These are phyloP conservation scores for Rhodinocichla rosea DNA, from an alignment of 2,113 vertebrate genomes.

Conservation along the genomic window DNA sequence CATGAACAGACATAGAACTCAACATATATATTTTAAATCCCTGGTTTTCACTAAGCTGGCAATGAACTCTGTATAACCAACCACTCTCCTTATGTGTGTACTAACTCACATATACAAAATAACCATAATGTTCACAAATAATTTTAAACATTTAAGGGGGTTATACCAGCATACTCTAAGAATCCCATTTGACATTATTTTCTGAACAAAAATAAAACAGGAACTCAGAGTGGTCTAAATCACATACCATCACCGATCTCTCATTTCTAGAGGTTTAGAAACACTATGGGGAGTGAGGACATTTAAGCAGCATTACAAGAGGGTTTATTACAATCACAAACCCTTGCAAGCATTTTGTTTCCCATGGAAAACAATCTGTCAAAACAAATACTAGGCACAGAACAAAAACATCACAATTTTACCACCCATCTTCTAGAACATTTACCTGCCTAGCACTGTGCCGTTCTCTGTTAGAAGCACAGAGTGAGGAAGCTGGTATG, in stretches of 20 bases:
- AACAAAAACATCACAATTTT: slow-evolving; percentile 42
- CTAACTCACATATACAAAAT: background rate
- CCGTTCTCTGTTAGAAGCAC: slow-evolving; percentile 69
- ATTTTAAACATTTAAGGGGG: background rate
- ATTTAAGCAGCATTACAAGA: slow-evolving; percentile 3
- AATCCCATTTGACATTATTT: background rate
- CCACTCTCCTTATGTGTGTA: background rate
- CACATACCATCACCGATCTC: slow-evolving; percentile 10
- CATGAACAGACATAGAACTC: rapidly evolving
- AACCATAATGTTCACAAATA: background rate
- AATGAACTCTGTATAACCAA: background rate
- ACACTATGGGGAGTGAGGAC: background rate
- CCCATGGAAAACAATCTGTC: background rate
- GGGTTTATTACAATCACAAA: background rate
- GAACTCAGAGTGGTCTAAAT: background rate
- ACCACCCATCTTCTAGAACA: slow-evolving; percentile 64
- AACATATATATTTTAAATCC: background rate
- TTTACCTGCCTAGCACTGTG: slow-evolving; percentile 71
- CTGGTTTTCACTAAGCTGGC: background rate
- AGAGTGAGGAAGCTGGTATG: slow-evolving; percentile 69
- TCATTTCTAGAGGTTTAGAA: background rate
- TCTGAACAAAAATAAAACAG: background rate
- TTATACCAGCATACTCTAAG: background rate
- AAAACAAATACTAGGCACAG: background rate
- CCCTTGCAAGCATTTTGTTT: slow-evolving; percentile 15